A percentile compares a stretch with the other conserved stretches of the same genome.
Conservation (phyloP, 2,797 vertebrate species). For the Sternotherus odoratus region DNA sequence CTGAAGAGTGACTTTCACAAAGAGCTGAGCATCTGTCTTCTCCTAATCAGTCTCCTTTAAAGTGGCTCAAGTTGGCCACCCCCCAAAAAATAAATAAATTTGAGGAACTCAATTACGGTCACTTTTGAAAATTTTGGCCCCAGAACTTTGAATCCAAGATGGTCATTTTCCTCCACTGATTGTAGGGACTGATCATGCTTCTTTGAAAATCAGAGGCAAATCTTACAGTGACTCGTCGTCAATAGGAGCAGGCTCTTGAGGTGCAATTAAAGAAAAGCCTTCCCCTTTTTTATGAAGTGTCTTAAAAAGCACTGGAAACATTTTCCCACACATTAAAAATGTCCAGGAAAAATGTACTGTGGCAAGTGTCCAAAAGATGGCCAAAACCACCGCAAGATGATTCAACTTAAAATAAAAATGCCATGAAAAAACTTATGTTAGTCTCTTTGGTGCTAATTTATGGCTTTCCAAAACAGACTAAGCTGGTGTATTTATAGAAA, state of each 20-base stretch:
- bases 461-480: background rate
- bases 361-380: background rate
- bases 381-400: background rate
- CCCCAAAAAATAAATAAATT: background rate
- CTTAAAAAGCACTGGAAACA: background rate
- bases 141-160: background rate
- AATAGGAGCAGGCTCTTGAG: background rate
- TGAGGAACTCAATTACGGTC: background rate
- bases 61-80: background rate
- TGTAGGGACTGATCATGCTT: accelerated
- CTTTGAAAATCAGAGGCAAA: background rate
- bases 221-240: background rate
- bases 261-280: background rate
- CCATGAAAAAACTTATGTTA: background rate
- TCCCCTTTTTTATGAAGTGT: background rate
- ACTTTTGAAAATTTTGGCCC: background rate
- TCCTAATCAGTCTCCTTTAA: background rate
- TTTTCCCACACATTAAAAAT: background rate
- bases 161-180: background rate
- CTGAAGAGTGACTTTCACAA: background rate
- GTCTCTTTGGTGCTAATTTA: background rate
- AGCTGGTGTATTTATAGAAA: background rate
- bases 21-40: background rate
- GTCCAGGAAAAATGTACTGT: background rate
- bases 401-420: background rate